Base-by-base conservation (phyloP, 2,888 invertebrate genomes). In the Pollenia amentaria region DNA sequence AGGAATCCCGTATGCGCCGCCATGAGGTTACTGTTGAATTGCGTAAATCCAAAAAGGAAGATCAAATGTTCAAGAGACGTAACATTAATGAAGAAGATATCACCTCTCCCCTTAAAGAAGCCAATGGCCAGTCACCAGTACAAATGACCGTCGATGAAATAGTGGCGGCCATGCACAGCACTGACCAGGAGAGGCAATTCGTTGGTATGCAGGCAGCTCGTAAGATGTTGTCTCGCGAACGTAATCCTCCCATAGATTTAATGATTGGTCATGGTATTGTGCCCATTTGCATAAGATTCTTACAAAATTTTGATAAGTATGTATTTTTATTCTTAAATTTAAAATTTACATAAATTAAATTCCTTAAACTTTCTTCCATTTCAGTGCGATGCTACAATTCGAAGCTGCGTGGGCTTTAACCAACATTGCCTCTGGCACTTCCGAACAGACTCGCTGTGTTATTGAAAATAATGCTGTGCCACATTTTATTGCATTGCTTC, bases 391-490 rank as follows among this genome's bases (percentile, higher is more conserved):
- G 70, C 94, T 98, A 0, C 97, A 99, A 93, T 99, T 99, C 94
- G 99, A 99, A 94, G 97, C 99, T 0, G 97, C 99, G 0, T 99
- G 99, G 99, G 98, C 98, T 0, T 94, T 99, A 79, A 99, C 99
- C 40, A 99, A 99, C 92, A 97, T 99, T 76, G 99, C 99, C 0
- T 99, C 99, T 0, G 99, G 99, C 10, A 97, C 97, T 0, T 96
- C 97, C 0, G 96, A 96, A 0, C 98, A 99, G 92, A 99, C 99
- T 0, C 95, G 96, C 89, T 96, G 96, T 18, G 98, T 99, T 0
- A 96, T 99, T 3, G 94, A 95, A 92, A 95, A 96, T 51, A 97
- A 97, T n/a, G 98, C 98, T 0, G 95, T 99, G 29, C 97, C 97
- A 0, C 96, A 96, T 84, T 95, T 99, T 73, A 95, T 98, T 29